Evolutionary conservation across 2,797 vertebrate species (phyloP), one percentile per base, ranked within the genome.

Genomic region (Rhinella marina): DNA sequence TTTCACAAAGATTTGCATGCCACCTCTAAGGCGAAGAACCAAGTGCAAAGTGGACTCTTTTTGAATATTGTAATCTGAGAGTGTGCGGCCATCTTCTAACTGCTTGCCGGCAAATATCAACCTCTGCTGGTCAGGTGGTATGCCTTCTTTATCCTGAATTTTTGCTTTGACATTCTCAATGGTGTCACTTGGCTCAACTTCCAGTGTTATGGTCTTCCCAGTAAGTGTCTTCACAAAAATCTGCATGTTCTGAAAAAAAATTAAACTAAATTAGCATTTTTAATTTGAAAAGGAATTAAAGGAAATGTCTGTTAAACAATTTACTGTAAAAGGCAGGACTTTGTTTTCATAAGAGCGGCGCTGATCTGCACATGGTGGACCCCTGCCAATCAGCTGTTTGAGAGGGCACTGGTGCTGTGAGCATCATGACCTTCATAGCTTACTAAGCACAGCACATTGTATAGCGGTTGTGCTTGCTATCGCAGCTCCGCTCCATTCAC

Each of bases 191-290:
- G 72, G 72, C n/a, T 75, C 72, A 0, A 75, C 72, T 23, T 75
- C 72, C 2, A 75, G 21, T 3, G 72, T 75, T 4, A 75, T 75
- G 0, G 72, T 75, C 23, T 75, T 75, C 0, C 72, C 72, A 75
- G 72, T 75, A 0, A 75, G 84, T 32, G 94, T 95, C 61, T 96
- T 96, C 0, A 96, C 95, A 25, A 75, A 96, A 91, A 97, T 95
- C 93, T 96, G 96, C 96, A 96, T 96, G 88, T 90, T 92, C 88
- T 88, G 78, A 91, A 64, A 0, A 0, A 57, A 0, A 0, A 29
- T 0, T 57, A n/a, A n/a, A n/a, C n/a, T n/a, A 41, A 41, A 41
- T 41, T 41, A 2, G 32, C 32, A 41, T 41, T 41, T 41, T 41
- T 41, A 41, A n/a, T n/a, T n/a, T n/a, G n/a, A n/a, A n/a, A 41